Base-by-base conservation (phyloP, 2,797 vertebrate species). In the Pelochelys cantorii region DNA sequence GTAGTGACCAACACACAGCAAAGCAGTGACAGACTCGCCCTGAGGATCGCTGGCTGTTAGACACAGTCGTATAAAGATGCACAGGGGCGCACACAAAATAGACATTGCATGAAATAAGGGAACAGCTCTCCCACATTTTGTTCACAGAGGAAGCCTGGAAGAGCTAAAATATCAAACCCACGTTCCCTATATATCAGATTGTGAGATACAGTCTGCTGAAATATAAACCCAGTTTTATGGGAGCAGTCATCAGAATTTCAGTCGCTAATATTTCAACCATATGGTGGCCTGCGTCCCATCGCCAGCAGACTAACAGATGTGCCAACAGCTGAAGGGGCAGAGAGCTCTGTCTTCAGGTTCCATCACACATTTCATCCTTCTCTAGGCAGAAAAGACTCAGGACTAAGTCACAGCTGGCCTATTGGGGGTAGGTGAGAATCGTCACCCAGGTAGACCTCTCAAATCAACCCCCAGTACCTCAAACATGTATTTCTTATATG, bases 301-400 rank as follows among this genome's bases (percentile, higher is more conserved):
- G 86, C 48, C 88, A 37, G 90, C 88, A 74, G 25, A 78, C 74
- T 77, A 78, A 79, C 92, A 94, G 92, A 93, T 91, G 90, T 92
- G 88, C 85, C 94, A 93, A 23, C 27, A 91, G 93, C 94, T 90
- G 93, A 84, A 85, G 87, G 93, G 90, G 90, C 87, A 93, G 54
- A 83, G 55, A 84, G 60, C 89, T 52, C 42, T 27, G 12, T 52
- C 74, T 48, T 29, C 55, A 90, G n/a, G 52, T 22, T 88, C 86
- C 90, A 94, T 29, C 86, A 56, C 86, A 84, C 68, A 17, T 53
- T 84, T 12, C 84, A 62, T 65, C 78, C 83, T 89, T 71, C 83
- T 56, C 78, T 31, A 17, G 37, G 31, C 20, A 0, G 71, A 31
- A 83, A 91, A 81, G 83, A 15, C 86, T 68, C 5, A 5, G 65